Percentiles rank a stretch among this genome's conserved stretches.
Conservation (phyloP, 2,113 vertebrate genomes). For the Trematocara variabile region DNA sequence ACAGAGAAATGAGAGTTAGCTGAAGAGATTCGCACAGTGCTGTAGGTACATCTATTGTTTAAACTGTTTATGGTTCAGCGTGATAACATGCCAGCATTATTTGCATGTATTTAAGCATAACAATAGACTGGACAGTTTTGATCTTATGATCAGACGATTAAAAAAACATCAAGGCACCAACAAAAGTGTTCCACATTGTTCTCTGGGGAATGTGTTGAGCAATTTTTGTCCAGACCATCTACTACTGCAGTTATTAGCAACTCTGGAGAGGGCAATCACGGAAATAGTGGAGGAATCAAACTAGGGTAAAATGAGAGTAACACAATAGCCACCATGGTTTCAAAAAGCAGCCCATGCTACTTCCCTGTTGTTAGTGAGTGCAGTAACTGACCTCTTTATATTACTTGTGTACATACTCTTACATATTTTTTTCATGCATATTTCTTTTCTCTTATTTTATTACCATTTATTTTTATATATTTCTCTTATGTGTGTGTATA, state of each 20-base stretch:
- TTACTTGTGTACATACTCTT: too few species aligned
- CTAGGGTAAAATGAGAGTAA: not conserved
- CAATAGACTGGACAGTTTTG: not conserved
- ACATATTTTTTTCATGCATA: too few species aligned
- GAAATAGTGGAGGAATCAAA: not conserved
- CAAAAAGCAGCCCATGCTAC: not conserved
- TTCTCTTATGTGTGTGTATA: too few species aligned
- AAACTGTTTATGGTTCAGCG: not conserved
- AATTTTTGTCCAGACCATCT: not conserved
- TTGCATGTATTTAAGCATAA: not conserved
- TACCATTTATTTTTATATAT: too few species aligned
- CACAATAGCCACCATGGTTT: not conserved
- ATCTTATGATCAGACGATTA: not conserved
- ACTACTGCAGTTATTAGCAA: not conserved
- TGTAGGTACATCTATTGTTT: not conserved
- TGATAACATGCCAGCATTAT: not conserved
- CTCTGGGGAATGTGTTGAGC: not conserved
- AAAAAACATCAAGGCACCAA: not conserved
- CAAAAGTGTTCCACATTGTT: not conserved
- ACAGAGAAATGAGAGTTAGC: not conserved
- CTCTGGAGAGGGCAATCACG: not conserved
- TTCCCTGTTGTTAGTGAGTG: not conserved
- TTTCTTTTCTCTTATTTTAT: too few species aligned
- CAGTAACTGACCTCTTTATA: not conserved
- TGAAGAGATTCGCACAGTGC: not conserved